Percentiles rank a stretch among this genome's conserved stretches.
Evolutionary conservation across 2,888 invertebrate genomes (phyloP).

Genomic region (Zootermopsis nevadensis): DNA sequence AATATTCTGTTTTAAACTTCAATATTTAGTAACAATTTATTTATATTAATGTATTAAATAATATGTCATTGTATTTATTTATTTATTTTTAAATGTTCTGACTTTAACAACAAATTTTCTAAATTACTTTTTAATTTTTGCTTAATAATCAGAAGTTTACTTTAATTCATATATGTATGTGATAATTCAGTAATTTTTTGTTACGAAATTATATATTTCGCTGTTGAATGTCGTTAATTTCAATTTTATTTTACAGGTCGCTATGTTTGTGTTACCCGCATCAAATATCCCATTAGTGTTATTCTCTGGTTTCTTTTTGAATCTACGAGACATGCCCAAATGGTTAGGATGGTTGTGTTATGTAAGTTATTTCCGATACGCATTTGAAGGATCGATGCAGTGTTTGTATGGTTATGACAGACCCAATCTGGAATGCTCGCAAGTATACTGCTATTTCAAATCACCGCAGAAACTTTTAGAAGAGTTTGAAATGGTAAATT

Average conservation of each 20-base stretch:
- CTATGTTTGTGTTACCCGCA: constrained; percentile 82
- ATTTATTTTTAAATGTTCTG: too few species aligned
- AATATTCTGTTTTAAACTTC: too few species aligned
- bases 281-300: constrained; percentile 82
- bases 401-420: constrained; percentile 67
- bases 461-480: constrained; percentile 62
- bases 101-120: too few species aligned
- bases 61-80: too few species aligned
- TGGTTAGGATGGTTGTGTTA: constrained; percentile 69
- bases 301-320: constrained; percentile 87
- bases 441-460: constrained; percentile 60
- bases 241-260: constrained; percentile 69
- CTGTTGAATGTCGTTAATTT: not conserved
- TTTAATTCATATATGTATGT: too few species aligned
- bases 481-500: constrained; percentile 60
- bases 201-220: too few species aligned
- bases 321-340: constrained; percentile 76
- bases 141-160: too few species aligned
- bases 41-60: too few species aligned
- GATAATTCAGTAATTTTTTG: too few species aligned
- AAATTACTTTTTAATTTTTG: too few species aligned
- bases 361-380: constrained; percentile 68
- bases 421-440: constrained; percentile 63
- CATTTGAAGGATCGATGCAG: constrained; percentile 67
- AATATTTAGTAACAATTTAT: too few species aligned